phyloP scores from a whole-genome alignment of 2,797 vertebrate genomes.

The Lateolabrax maculatus region DNA sequence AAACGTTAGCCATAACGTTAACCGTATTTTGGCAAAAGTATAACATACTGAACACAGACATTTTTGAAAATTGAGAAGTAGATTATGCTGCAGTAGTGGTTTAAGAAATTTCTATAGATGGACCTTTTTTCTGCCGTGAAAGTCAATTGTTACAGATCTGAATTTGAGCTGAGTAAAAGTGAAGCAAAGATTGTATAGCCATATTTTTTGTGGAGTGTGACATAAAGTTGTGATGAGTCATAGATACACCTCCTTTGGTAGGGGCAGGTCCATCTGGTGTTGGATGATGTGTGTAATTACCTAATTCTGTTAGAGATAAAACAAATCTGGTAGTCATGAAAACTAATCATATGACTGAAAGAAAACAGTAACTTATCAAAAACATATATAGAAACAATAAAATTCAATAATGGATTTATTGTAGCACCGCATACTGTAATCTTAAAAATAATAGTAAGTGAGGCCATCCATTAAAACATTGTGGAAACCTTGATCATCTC shows the following conservation, averaged over 20 bases:
- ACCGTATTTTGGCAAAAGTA: background rate
- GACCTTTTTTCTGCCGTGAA: background rate
- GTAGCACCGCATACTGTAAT: background rate
- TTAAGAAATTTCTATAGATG: background rate
- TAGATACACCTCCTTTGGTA: background rate
- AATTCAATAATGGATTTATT: background rate
- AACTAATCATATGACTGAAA: background rate
- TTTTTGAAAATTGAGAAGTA: background rate
- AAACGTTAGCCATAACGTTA: background rate
- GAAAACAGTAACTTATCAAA: background rate
- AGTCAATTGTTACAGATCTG: background rate
- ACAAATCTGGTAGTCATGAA: background rate
- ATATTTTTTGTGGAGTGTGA: background rate
- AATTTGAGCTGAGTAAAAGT: background rate
- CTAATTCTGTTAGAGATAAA: too few relatives aligned
- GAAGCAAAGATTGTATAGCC: background rate
- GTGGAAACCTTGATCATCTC: background rate
- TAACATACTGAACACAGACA: background rate
- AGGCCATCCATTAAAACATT: background rate
- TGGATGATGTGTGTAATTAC: too few relatives aligned
- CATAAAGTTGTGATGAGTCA: conserved; percentile 1
- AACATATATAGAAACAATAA: too few relatives aligned
- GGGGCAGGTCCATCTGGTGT: background rate
- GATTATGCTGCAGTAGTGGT: background rate
- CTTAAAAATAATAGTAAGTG: background rate